phyloP scores from a whole-genome alignment of 2,888 invertebrate species.

The Euzophera pinguis region DNA sequence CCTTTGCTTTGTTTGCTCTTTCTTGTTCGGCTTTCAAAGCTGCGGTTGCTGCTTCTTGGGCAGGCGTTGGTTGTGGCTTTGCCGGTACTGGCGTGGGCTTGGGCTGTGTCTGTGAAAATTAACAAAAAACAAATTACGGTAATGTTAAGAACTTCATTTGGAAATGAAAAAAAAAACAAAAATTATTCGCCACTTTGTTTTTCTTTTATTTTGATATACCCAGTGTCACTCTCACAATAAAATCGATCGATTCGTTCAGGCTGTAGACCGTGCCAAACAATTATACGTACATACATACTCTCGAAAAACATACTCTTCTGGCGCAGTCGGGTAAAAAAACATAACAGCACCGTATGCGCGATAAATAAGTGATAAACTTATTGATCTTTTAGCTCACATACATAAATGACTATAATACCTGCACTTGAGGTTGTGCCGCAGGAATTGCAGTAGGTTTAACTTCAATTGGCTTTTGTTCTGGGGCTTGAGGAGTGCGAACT shows the following conservation, averaged over 20 bases:
- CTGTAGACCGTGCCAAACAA: no score
- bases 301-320: no score
- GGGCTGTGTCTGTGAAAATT: slow-evolving; percentile 7
- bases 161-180: no score
- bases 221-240: no score
- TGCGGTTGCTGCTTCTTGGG: slow-evolving; percentile 45
- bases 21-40: slow-evolving; percentile 62
- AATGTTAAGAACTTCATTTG: no score
- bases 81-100: slow-evolving; percentile 16
- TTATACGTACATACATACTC: no score
- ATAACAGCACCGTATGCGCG: no score
- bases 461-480: slow-evolving; percentile 28
- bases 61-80: slow-evolving; percentile 19
- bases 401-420: background rate
- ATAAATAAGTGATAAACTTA: no score
- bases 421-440: slow-evolving; percentile 23
- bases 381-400: background rate
- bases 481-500: background rate
- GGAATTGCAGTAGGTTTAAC: slow-evolving; percentile 23
- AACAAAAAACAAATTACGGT: background rate
- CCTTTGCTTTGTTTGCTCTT: slow-evolving; percentile 48
- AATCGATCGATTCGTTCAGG: no score
- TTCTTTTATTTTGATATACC: no score
- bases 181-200: no score
- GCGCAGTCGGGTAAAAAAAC: no score